Conservation (phyloP, 2,113 vertebrate species). For the Tyto alba region DNA sequence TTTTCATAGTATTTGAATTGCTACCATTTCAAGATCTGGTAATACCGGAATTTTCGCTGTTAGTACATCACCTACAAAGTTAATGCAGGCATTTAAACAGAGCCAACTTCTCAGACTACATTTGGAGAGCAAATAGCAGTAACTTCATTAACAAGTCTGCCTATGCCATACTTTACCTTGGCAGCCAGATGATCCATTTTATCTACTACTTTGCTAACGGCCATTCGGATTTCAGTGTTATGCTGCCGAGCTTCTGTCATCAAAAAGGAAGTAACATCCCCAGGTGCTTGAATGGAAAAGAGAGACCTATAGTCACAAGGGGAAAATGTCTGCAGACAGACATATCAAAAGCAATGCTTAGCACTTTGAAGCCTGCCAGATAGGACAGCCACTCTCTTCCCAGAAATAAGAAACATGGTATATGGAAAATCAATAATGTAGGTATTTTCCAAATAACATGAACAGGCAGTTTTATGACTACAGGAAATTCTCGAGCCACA, state of each 20-base stretch:
- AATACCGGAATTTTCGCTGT: background rate
- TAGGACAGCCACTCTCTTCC: background rate
- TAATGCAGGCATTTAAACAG: background rate
- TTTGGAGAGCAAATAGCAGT: background rate
- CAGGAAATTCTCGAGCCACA: background rate
- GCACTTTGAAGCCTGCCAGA: background rate
- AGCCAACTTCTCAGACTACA: background rate
- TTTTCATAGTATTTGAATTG: background rate
- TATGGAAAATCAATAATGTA: background rate
- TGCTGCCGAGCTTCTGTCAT: slow-evolving; percentile 96
- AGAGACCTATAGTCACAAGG: background rate
- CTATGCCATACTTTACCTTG: slow-evolving; percentile 73
- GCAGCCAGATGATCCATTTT: slow-evolving; percentile 90
- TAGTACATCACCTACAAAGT: background rate
- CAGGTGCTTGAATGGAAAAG: slow-evolving; percentile 68
- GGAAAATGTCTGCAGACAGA: background rate
- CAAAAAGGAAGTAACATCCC: slow-evolving; percentile 90
- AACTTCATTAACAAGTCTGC: no score
- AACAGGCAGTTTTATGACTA: background rate
- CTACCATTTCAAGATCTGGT: background rate
- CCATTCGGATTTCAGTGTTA: slow-evolving; percentile 91
- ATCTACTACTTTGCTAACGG: slow-evolving; percentile 89
- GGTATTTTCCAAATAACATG: background rate
- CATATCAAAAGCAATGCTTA: background rate
- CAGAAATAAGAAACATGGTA: background rate